These are phyloP conservation scores for Arvicanthis niloticus DNA, from an alignment of 2,113 vertebrate genomes.

Conservation along the genomic window DNA sequence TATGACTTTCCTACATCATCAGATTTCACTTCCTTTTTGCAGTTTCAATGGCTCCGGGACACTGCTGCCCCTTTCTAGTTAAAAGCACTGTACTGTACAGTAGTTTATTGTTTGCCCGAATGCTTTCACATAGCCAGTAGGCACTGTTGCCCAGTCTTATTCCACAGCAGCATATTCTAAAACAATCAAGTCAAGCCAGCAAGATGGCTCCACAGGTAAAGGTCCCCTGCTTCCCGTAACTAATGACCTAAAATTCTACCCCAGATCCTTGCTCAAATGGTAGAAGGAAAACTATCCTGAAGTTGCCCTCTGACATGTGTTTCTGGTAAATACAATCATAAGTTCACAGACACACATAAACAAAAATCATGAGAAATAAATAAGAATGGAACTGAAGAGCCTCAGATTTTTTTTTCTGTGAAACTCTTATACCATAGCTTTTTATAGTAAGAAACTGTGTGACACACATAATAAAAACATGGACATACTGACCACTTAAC, in stretches of 20 bases:
- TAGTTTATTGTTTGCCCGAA: background rate
- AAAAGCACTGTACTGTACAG: background rate
- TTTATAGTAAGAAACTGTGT: background rate
- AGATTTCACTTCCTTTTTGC: background rate
- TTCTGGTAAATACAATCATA: background rate
- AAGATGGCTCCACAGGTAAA: background rate
- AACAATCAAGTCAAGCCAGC: background rate
- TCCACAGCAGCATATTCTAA: background rate
- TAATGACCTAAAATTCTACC: background rate
- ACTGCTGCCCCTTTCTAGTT: background rate
- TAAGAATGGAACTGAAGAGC: background rate
- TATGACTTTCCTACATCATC: slow-evolving; percentile 13
- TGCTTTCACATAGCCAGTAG: background rate
- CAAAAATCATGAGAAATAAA: background rate
- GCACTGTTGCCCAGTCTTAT: background rate
- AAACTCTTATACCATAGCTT: background rate
- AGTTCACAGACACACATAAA: background rate
- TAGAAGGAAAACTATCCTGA: background rate
- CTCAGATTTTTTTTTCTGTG: background rate
- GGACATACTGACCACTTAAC: background rate
- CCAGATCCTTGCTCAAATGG: no score
- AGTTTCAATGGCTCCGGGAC: background rate
- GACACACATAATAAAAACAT: background rate
- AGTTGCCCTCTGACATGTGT: background rate
- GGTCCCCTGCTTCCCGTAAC: background rate